Evolutionary conservation across 2,113 vertebrate species (phyloP).

Genomic region (Anhinga anhinga): DNA sequence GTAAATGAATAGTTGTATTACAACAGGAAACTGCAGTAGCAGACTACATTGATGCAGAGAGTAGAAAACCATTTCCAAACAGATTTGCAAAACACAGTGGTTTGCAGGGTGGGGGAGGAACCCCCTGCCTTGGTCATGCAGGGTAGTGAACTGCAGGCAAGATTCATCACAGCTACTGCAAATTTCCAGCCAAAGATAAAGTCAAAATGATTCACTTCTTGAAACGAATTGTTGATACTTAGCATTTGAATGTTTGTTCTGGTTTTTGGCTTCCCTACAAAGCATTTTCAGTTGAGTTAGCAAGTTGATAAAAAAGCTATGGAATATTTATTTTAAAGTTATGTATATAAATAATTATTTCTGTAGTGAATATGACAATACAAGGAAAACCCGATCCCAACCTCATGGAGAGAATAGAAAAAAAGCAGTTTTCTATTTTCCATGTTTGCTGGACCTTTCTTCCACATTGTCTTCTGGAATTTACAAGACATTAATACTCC

Average conservation of each 20-base stretch:
- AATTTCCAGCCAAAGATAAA: neutral
- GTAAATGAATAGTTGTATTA: neutral
- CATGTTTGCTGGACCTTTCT: neutral
- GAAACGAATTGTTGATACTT: neutral
- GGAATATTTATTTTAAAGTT: neutral
- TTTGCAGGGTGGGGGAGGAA: fast-evolving
- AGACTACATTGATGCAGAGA: neutral
- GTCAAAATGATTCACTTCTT: neutral
- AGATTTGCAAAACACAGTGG: neutral
- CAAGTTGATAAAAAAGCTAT: neutral
- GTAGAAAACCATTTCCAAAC: neutral
- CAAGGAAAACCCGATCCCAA: neutral
- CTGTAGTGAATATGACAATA: neutral
- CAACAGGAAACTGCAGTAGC: neutral
- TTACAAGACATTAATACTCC: neutral
- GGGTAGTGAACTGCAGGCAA: neutral
- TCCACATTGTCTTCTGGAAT: neutral
- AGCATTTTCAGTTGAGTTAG: neutral
- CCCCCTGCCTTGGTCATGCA: neutral
- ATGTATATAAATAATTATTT: neutral
- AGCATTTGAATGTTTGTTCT: neutral
- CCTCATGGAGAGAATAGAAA: neutral
- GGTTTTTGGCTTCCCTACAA: neutral
- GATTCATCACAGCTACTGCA: neutral
- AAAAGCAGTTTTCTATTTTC: neutral